These are phyloP conservation scores for Coelinius sp. DNA, from an alignment of 2,888 invertebrate genomes.

Conservation along the genomic window DNA sequence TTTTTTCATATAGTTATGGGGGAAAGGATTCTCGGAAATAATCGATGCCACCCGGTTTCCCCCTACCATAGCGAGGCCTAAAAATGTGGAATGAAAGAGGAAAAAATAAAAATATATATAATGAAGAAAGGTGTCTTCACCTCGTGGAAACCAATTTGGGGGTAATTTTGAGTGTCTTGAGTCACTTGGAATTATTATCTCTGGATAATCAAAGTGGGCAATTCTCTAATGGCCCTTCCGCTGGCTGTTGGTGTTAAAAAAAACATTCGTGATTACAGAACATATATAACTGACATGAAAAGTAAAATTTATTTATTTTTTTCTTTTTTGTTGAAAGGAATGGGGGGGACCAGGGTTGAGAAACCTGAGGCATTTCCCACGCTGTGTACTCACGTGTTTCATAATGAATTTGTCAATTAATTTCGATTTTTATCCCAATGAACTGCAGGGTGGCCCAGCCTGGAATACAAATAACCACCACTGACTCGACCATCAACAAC, in stretches of 20 bases:
- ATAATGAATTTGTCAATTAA: conserved; percentile 54
- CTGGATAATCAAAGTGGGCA: conserved; percentile 30
- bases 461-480: conserved; percentile 34
- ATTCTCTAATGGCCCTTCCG: conserved; percentile 21
- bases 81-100: conserved; percentile 29
- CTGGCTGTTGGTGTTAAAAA: not conserved
- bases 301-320: not conserved
- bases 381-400: conserved; percentile 33
- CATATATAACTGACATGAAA: conserved; percentile 13
- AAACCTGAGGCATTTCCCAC: conserved; percentile 2
- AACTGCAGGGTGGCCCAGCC: conserved; percentile 37
- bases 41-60: conserved; percentile 42
- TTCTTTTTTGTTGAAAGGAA: not conserved
- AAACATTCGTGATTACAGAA: not conserved
- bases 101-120: too few relatives aligned
- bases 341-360: not conserved
- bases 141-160: conserved; percentile 52
- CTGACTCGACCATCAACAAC: conserved; percentile 36
- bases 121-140: conserved; percentile 30
- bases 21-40: conserved; percentile 47
- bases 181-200: conserved; percentile 28
- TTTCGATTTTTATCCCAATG: conserved; percentile 38
- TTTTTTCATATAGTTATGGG: conserved; percentile 12
- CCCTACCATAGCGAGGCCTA: not conserved
- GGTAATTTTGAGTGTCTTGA: conserved; percentile 46